Evolutionary conservation across 2,797 vertebrate genomes (phyloP), one percentile per base, ranked within the genome.

Genomic region (Sciaenops ocellatus): DNA sequence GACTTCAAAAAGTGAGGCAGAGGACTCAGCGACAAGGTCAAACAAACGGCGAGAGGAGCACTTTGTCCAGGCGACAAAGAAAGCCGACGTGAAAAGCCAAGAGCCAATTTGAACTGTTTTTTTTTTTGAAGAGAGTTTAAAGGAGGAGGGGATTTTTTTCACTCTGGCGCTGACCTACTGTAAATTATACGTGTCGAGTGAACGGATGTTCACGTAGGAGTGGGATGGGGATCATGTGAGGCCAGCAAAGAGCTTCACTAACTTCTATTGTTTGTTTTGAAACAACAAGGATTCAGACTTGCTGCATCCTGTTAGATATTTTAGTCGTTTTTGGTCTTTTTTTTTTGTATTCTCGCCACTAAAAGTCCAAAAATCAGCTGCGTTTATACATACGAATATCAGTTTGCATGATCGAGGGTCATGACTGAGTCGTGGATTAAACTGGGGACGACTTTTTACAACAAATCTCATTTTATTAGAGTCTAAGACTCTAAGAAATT

Each of bases 1-100:
- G 75, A n/a, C 82, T 80, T 86, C 91, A 51, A 87, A 76, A 91
- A 68, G 72, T 26, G 44, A 61, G 68, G 13, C 44, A 83, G 79
- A 76, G 54, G 80, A 82, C 70, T 81, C 55, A 5, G 80, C 12
- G 71, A 75, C 89, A 85, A 94, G 92, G 93, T 92, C 91, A 81
- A 38, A 8, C 34, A 2, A 38, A 65, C 64, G 5, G 77, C 3
- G 47, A 82, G 73, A 65, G 38, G 13, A 80, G 77, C 80, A 83
- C 78, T 85, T 86, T 85, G 86, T 88, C 78, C 65, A 5, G 28
- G 59, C 73, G 54, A 87, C 85, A 89, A 86, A 88, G 87, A 51
- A 51, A 22, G 72, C 30, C 24, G 18, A 78, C 65, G 70, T 20
- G 0, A 0, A 38, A 38, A 73, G 83, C 74, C 63, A 71, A 67